phyloP scores from a whole-genome alignment of 2,888 invertebrate genomes.

The Exephanes ischioxanthus region DNA sequence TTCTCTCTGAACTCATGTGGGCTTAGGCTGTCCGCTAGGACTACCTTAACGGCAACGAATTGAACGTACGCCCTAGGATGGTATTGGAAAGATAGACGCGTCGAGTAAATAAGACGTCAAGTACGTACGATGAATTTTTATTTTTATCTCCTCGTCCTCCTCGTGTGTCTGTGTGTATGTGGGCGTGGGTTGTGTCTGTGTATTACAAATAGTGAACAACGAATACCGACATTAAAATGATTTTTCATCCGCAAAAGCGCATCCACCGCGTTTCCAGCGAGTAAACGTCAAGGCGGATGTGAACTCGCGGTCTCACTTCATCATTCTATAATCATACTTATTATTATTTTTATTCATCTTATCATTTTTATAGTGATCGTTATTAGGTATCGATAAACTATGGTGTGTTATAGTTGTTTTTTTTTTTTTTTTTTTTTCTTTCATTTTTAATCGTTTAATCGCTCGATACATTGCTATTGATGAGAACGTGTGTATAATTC shows the following conservation, averaged over 20 bases:
- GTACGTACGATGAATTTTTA: conserved; percentile 82
- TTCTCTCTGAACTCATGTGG: too few species aligned
- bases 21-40: too few species aligned
- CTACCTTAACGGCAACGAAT: background rate
- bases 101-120: conserved; percentile 59
- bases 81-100: background rate
- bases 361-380: conserved; percentile 57
- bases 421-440: background rate
- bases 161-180: background rate
- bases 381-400: conserved; percentile 63
- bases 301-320: conserved; percentile 50
- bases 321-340: conserved; percentile 61
- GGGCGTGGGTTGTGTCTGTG: conserved; percentile 65
- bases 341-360: conserved; percentile 59
- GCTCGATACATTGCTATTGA: conserved; percentile 62
- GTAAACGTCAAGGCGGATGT: background rate
- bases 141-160: conserved; percentile 72
- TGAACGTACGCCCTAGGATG: background rate
- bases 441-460: conserved; percentile 46
- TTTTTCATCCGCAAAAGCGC: conserved; percentile 51
- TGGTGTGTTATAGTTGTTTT: conserved; percentile 58
- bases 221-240: conserved; percentile 81
- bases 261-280: conserved; percentile 31
- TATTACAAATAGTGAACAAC: conserved; percentile 84
- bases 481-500: conserved; percentile 44